Evolutionary conservation across 2,797 vertebrate genomes (phyloP), one percentile per base, ranked within the genome.

Genomic region (Galaxias olidus): DNA sequence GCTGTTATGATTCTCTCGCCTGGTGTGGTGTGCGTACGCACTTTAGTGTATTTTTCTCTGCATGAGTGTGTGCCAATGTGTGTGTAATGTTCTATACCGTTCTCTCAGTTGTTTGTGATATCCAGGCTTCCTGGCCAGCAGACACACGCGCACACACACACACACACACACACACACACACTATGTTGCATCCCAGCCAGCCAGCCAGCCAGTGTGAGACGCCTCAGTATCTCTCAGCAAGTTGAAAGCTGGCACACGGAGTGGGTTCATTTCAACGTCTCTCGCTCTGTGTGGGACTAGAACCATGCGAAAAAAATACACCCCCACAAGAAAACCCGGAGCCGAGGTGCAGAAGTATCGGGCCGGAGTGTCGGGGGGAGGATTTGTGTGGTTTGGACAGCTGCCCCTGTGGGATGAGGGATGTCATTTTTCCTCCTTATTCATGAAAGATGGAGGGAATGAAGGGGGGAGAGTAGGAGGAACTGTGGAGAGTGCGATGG

Each of bases 211-310:
- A 82, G 86, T 84, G 85, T 72, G 81, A 88, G 85, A 82, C 68
- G 72, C 81, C 82, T 83, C 74, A 79, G 68, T 81, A 87, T 85
- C 84, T 82, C 75, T 84, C 78, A 68, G 74, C 75, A 81, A 80
- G 83, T 74, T 79, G 68, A 83, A 81, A 87, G 66, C 84, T 85
- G 81, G 86, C 88, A 84, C 63, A 79, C 61, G 73, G 73, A 51
- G 44, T 51, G 65, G 69, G 84, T 84, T 88, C 84, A 84, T 83
- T 84, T 82, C 74, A 75, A 74, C 78, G 67, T 80, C 61, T 80
- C 81, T 30, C 30, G 30, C 30, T 80, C 80, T 76, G 80, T 83
- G 76, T 84, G 82, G 87, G 76, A 84, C 77, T 80, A 81, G 72
- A 74, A 78, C 72, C 71, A 68, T 83, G 71, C 63, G 72, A 77